Evolutionary conservation across 2,113 vertebrate species (phyloP).

Genomic region (Rynchops niger): DNA sequence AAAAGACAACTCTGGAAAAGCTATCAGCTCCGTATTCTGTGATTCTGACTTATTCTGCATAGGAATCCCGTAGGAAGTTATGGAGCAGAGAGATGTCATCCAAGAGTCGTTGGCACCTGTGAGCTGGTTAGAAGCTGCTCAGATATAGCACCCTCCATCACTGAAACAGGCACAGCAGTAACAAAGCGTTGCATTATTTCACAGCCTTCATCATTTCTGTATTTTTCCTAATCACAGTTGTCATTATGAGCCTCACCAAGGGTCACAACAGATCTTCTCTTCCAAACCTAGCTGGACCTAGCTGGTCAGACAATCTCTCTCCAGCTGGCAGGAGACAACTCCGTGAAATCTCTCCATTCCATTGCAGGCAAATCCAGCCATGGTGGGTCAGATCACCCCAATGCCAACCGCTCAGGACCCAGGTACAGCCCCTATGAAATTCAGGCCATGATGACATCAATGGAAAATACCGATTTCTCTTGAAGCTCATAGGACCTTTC

Average conservation of each 20-base stretch:
- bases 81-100: not conserved
- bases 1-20: not conserved
- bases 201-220: too few species aligned
- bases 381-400: rapidly evolving
- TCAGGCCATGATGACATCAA: rapidly evolving
- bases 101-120: not conserved
- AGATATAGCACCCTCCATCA: not conserved
- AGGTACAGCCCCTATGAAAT: not conserved
- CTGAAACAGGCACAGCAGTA: rapidly evolving
- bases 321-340: not conserved
- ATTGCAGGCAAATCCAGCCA: not conserved
- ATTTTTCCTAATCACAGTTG: not conserved
- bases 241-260: not conserved
- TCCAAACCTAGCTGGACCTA: not conserved
- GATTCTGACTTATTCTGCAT: not conserved
- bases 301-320: rapidly evolving
- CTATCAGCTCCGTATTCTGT: rapidly evolving
- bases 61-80: not conserved
- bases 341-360: not conserved
- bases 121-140: not conserved
- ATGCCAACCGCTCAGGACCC: not conserved
- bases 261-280: not conserved
- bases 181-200: not conserved
- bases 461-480: not conserved
- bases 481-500: not conserved